Evolutionary conservation across 2,888 invertebrate genomes (phyloP), one percentile per base, ranked within the genome.

Genomic region (Schrankia costaestrigalis): DNA sequence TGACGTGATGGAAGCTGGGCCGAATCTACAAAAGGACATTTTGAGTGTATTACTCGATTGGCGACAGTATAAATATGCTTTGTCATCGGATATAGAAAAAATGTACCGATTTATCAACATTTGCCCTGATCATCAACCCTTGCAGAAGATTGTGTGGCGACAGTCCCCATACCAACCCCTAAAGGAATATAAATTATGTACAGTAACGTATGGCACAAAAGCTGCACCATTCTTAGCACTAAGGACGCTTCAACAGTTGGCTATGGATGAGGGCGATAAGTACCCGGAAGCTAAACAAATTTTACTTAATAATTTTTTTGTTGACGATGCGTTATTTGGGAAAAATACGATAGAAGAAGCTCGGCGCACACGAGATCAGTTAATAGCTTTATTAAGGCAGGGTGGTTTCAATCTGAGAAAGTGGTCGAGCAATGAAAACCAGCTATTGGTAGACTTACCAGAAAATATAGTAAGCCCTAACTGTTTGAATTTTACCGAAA

Each of bases 61-160:
- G 21, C n/a, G 21, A n/a, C 21, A 21, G 21, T 21, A 21, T 10
- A 21, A 21, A n/a, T n/a, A 9, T 2, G 21, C 21, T 8, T 21
- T n/a, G n/a, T n/a, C n/a, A n/a, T n/a, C 18, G n/a, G 19, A 19
- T n/a, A 28, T 28, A 7, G 24, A 24, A 22, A 23, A 31, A 23
- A 22, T 31, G 10, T 23, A 17, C 11, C 15, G 24, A 8, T 15
- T 11, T n/a, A 25, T 25, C 21, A 17, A 11, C 10, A n/a, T 31
- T 8, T 8, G 18, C 12, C 8, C 10, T 11, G 11, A 18, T 3
- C 11, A 27, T 11, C 19, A 11, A 11, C 10, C 7, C 1, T 11
- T 11, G 3, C 31, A 25, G 9, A 18, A 17, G 7, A 31, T 31
- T 8, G 11, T 31, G 8, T 31, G 25, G 31, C 14, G 25, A 8